Evolutionary conservation across 2,888 invertebrate species (phyloP).

Genomic region (Anodontia alba): DNA sequence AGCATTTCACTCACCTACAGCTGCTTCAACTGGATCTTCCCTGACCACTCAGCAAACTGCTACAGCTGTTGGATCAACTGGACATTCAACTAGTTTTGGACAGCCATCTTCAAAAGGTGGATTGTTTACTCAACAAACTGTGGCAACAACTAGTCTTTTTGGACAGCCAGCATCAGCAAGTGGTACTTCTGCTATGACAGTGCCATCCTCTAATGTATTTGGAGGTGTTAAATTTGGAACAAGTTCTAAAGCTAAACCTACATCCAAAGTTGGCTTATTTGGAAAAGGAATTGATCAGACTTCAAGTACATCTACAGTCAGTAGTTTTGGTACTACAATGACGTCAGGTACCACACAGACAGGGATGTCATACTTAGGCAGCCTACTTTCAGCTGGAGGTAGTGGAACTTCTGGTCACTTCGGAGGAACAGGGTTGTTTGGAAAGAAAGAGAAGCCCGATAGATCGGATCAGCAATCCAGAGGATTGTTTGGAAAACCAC

Average conservation of each 20-base stretch:
- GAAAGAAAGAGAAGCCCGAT: constrained; percentile 9
- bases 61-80: not conserved
- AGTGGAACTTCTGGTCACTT: not conserved
- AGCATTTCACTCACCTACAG: not conserved
- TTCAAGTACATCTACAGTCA: too few relatives aligned
- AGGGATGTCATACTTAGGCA: too few relatives aligned
- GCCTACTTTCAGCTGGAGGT: not conserved
- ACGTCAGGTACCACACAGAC: too few relatives aligned
- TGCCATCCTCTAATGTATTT: not conserved
- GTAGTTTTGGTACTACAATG: too few relatives aligned
- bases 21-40: not conserved
- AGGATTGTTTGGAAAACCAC: constrained; percentile 25
- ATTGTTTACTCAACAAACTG: not conserved
- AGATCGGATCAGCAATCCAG: not conserved
- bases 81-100: constrained; percentile 13
- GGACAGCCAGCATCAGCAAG: not conserved
- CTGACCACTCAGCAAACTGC: not conserved
- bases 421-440: not conserved
- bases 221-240: not conserved
- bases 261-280: not conserved
- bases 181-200: not conserved
- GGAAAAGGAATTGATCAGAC: not conserved
- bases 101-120: not conserved
- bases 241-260: not conserved
- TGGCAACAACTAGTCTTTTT: not conserved